Percentiles rank a stretch among this genome's conserved stretches.
phyloP scores from a whole-genome alignment of 1,140 invertebrate genomes.

The Drosophila albomicans region DNA sequence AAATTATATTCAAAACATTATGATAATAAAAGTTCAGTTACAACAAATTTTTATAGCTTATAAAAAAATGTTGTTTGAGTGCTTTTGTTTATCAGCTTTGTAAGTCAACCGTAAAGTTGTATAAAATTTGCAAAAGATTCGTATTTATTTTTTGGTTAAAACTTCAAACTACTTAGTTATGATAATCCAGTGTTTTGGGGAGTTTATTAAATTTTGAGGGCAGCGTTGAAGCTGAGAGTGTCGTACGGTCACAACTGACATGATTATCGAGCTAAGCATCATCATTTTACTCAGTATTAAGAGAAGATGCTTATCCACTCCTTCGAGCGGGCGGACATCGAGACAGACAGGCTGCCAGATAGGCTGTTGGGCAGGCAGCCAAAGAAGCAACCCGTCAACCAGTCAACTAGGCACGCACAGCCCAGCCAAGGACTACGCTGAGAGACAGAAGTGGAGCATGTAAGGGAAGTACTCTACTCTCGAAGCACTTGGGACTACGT shows the following conservation, averaged over 20 bases:
- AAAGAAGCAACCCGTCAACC: slow-evolving; percentile 3
- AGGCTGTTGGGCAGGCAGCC: slow-evolving; percentile 26
- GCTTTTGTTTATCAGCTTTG: too few species aligned
- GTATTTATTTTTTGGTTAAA: not conserved
- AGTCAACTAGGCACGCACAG: slow-evolving; percentile 16
- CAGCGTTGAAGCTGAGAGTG: slow-evolving; percentile 30
- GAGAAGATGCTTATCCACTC: slow-evolving; percentile 77
- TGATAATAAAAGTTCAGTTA: too few species aligned
- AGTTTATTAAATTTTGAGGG: slow-evolving; percentile 72
- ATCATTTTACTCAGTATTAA: slow-evolving; percentile 80
- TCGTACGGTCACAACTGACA: slow-evolving; percentile 60
- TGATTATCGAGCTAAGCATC: slow-evolving; percentile 77
- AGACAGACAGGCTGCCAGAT: not conserved
- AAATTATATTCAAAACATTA: too few species aligned
- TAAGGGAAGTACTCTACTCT: not conserved
- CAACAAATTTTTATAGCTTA: too few species aligned
- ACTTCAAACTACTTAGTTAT: slow-evolving; percentile 34
- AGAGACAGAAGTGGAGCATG: slow-evolving; percentile 11
- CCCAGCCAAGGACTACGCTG: too few species aligned
- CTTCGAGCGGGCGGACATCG: slow-evolving; percentile 13
- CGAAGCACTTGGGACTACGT: slow-evolving; percentile 47
- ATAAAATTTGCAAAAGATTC: not conserved
- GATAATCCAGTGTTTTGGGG: slow-evolving; percentile 46
- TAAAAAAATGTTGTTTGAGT: too few species aligned
- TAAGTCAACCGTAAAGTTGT: too few species aligned